These are phyloP conservation scores for Lycaena phlaeas DNA, from an alignment of 2,888 invertebrate genomes.

Conservation along the genomic window DNA sequence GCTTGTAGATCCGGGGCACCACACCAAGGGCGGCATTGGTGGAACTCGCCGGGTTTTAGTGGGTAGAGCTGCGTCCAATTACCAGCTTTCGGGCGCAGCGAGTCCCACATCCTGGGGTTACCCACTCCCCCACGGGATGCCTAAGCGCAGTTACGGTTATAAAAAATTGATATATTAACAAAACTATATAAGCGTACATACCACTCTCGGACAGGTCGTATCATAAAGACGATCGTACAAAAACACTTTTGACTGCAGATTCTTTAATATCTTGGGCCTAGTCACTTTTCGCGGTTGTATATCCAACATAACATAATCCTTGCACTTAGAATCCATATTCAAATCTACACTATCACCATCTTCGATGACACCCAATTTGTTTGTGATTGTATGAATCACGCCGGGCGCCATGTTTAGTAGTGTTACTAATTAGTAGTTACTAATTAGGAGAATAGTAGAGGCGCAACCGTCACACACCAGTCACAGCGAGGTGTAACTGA, in stretches of 20 bases:
- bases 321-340: constrained; percentile 15
- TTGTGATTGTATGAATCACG: constrained; percentile 37
- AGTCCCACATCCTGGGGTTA: too few relatives aligned
- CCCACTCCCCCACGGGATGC: too few relatives aligned
- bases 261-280: constrained; percentile 55
- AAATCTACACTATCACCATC: constrained; percentile 27
- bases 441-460: constrained; percentile 24
- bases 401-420: constrained; percentile 45
- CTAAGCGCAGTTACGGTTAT: too few relatives aligned
- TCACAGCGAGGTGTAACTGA: constrained; percentile 30
- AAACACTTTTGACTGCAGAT: constrained; percentile 43
- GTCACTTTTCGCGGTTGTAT: constrained; percentile 36
- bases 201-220: constrained; percentile 46
- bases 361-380: constrained; percentile 24
- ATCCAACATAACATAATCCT: constrained; percentile 21
- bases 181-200: constrained; percentile 39
- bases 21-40: too few relatives aligned
- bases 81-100: too few relatives aligned
- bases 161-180: too few relatives aligned
- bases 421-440: constrained; percentile 13
- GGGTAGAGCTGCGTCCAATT: too few relatives aligned
- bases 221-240: constrained; percentile 57
- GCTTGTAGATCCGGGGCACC: too few relatives aligned
- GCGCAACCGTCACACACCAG: constrained; percentile 45
- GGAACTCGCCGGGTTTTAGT: too few relatives aligned